A percentile compares a stretch with the other conserved stretches of the same genome.
Evolutionary conservation across 2,113 vertebrate genomes (phyloP).

Genomic region (Tricholaema leucomelas): DNA sequence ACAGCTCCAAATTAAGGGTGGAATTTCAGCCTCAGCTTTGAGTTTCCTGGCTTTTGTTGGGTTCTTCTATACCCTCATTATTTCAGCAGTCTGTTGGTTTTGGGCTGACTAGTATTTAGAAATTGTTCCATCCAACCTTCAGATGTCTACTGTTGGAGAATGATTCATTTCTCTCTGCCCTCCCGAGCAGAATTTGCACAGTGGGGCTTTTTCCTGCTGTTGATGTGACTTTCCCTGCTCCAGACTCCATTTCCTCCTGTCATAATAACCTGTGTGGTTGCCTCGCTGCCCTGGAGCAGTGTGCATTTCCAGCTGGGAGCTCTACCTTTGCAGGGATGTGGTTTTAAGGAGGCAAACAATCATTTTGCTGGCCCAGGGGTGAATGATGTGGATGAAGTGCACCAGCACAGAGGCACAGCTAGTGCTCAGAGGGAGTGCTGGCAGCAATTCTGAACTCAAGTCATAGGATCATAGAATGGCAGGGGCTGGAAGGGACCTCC

Average conservation of each 20-base stretch:
- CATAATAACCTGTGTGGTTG: background rate
- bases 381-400: background rate
- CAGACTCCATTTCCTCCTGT: background rate
- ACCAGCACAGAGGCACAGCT: background rate
- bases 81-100: conserved; percentile 49
- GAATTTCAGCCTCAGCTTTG: conserved; percentile 42
- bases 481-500: too few species aligned
- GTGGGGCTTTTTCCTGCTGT: background rate
- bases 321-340: background rate
- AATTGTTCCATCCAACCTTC: conserved; percentile 38
- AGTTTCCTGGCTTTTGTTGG: conserved; percentile 56
- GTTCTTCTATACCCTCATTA: conserved; percentile 43
- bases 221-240: background rate
- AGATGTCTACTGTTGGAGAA: conserved; percentile 51
- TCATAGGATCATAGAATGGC: too few species aligned
- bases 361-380: background rate
- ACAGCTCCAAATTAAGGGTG: conserved; percentile 42
- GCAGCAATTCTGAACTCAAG: background rate
- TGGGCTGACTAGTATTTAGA: conserved; percentile 54
- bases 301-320: background rate
- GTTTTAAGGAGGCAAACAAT: background rate
- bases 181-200: background rate
- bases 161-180: conserved; percentile 50
- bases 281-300: background rate
- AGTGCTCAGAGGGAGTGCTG: background rate